These are phyloP conservation scores for Synanthedon formicaeformis DNA, from an alignment of 2,888 invertebrate species.

Conservation along the genomic window DNA sequence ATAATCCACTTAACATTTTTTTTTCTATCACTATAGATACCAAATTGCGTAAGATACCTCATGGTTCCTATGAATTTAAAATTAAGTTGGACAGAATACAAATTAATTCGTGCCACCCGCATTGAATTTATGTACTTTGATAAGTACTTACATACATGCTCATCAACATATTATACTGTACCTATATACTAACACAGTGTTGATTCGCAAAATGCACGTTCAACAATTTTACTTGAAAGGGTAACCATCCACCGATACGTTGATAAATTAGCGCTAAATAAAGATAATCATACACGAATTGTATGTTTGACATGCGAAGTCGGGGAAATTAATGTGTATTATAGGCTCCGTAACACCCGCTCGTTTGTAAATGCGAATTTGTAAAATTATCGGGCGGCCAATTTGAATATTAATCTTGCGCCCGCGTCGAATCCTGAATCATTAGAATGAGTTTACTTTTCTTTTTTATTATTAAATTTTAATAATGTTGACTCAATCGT, in stretches of 20 bases:
- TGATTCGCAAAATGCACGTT: too few relatives aligned
- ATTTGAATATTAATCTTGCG: conserved; percentile 57
- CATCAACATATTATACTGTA: too few relatives aligned
- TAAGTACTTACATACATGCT: too few relatives aligned
- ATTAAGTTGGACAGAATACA: conserved; percentile 8
- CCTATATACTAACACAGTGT: too few relatives aligned
- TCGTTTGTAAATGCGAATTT: conserved; percentile 56
- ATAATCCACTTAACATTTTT: too few relatives aligned
- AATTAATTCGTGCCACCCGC: too few relatives aligned
- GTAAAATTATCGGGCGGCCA: conserved; percentile 56
- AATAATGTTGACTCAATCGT: conserved; percentile 1
- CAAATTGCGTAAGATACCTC: too few relatives aligned
- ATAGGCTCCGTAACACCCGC: conserved; percentile 50
- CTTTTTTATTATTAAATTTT: conserved; percentile 2
- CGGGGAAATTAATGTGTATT: conserved; percentile 63
- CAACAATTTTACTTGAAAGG: background rate
- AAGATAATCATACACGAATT: conserved; percentile 61
- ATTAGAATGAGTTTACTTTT: background rate
- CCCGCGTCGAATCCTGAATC: background rate
- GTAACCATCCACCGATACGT: conserved; percentile 3
- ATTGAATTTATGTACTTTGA: too few relatives aligned
- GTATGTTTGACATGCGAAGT: conserved; percentile 62
- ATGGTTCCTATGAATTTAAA: too few relatives aligned
- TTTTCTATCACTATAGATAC: background rate
- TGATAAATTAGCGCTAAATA: conserved; percentile 62